A percentile compares a stretch with the other conserved stretches of the same genome.
Conservation (phyloP, 2,113 vertebrate species). For the Donacobius atricapilla region DNA sequence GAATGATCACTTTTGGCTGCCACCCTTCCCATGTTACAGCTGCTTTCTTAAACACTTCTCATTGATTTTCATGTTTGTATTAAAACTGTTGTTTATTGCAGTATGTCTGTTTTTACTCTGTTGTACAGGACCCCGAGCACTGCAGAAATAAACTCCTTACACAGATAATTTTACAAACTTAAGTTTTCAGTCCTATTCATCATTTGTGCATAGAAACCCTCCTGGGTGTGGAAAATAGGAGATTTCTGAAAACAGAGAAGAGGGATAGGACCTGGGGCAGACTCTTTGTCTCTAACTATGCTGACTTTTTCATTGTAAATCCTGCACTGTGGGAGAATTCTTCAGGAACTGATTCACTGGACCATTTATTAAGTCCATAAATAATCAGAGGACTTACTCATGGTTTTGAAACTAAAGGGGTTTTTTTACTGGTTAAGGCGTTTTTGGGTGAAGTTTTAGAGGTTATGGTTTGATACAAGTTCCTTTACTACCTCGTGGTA, state of each 20-base stretch:
- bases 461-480: not conserved
- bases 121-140: conserved; percentile 45
- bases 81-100: conserved; percentile 14
- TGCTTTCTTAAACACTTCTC: conserved; percentile 30
- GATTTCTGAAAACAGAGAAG: not conserved
- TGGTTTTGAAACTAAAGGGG: not conserved
- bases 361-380: not conserved
- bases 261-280: not conserved
- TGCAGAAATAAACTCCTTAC: conserved; percentile 63
- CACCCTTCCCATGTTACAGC: not conserved
- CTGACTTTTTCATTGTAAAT: not conserved
- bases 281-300: not conserved
- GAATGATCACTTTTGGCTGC: not conserved
- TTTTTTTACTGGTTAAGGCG: not conserved
- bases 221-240: not conserved
- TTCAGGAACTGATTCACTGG: not conserved
- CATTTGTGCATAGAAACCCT: not conserved
- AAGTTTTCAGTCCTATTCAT: not conserved
- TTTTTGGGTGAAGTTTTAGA: not conserved
- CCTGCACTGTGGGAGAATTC: not conserved
- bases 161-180: conserved; percentile 7
- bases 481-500: not conserved
- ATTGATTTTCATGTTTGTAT: conserved; percentile 30
- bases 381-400: not conserved
- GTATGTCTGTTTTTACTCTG: conserved; percentile 34